Conservation (phyloP, 2,113 vertebrate genomes). For the Chionis minor region DNA sequence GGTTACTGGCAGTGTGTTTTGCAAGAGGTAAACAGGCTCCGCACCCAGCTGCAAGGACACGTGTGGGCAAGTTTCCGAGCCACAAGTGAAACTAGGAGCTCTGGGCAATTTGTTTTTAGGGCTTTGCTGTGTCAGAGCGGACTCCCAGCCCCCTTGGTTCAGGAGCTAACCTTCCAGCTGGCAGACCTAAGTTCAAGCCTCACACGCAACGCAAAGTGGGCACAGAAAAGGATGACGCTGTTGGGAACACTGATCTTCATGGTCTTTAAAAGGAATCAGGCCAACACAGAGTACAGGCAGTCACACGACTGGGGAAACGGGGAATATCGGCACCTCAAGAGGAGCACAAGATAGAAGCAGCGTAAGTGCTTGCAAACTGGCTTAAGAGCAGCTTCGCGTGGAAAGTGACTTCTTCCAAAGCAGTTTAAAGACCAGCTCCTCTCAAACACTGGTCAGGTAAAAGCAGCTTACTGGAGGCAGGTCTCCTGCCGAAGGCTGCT, state of each 20-base stretch:
- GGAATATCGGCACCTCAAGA: background rate
- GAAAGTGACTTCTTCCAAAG: background rate
- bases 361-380: background rate
- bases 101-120: background rate
- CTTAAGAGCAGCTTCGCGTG: background rate
- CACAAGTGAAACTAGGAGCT: background rate
- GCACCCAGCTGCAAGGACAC: background rate
- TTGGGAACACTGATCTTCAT: background rate
- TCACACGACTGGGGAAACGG: background rate
- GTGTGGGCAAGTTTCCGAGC: background rate
- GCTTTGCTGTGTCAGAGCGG: background rate
- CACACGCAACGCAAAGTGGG: background rate
- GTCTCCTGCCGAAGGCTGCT: background rate
- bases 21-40: background rate
- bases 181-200: background rate
- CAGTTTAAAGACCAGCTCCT: background rate
- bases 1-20: background rate
- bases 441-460: background rate
- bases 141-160: background rate
- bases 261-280: background rate
- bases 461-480: background rate
- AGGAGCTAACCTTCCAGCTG: background rate
- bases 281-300: background rate
- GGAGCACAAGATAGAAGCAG: background rate
- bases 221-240: background rate